Evolutionary conservation across 2,888 invertebrate genomes (phyloP), one percentile per base, ranked within the genome.

Genomic region (Galerucella pusilla): DNA sequence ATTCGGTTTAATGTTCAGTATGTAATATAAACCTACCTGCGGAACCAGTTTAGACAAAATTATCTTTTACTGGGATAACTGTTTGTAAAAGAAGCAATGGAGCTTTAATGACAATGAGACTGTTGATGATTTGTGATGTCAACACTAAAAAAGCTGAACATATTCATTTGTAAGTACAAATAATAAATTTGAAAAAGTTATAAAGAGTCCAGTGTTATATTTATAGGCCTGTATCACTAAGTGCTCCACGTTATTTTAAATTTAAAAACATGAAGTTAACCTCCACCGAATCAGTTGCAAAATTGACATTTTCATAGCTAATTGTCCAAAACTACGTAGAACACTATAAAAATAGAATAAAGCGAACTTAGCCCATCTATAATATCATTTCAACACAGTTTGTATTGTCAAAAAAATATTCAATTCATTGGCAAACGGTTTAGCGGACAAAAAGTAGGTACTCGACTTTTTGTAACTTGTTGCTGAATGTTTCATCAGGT

Each of bases 211-310:
- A 64, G 35, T 42, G 7, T 42, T 42, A 42, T 42, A 42, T 42
- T 42, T 42, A 42, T 42, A 42, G 35, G 35, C 35, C 35, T 42
- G 35, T 35, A 35, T 7, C 7, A 35, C 6, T 35, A 35, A 49
- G 57, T 68, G 68, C 59, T 68, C 57, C 68, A 68, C 59, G 59
- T 59, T 59, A 59, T 68, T 68, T 68, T 57, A 3, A n/a, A 52
- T 52, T 52, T 12, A 4, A 49, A 49, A 49, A 49, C 49, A 2
- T 49, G 35, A n/a, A 64, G 9, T 42, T 42, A 42, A 42, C 35
- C 7, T 65, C n/a, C 46, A 45, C 2, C 45, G 11, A 65, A 35
- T n/a, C 35, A 7, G 14, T 14, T 28, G 12, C 14, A 35, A 63
- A 63, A 63, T 35, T 63, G 14, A 42, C 28, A n/a, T 63, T 12